These are phyloP conservation scores for Caenorhabditis elegans DNA, from an alignment of 1,140 invertebrate species.

Conservation along the genomic window WBcel235 BX284603.4:8404001-8404500, in stretches of 20 bases:
- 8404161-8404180: neutral
- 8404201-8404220: neutral
- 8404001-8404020: too few species aligned
- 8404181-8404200: neutral
- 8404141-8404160: neutral
- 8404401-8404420: neutral
- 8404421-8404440: conserved; percentile 8
- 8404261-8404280: neutral
- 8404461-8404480: neutral
- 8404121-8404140: neutral
- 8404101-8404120: neutral
- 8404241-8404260: neutral
- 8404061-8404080: neutral
- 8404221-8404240: neutral
- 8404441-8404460: too few species aligned
- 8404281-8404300: neutral
- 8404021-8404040: neutral
- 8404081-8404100: neutral
- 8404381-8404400: neutral
- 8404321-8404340: neutral
- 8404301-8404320: neutral
- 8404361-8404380: neutral
- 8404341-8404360: neutral
- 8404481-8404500: neutral
- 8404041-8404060: neutral